Conservation (phyloP, 2,797 vertebrate species). For the Tragopan temminckii region DNA sequence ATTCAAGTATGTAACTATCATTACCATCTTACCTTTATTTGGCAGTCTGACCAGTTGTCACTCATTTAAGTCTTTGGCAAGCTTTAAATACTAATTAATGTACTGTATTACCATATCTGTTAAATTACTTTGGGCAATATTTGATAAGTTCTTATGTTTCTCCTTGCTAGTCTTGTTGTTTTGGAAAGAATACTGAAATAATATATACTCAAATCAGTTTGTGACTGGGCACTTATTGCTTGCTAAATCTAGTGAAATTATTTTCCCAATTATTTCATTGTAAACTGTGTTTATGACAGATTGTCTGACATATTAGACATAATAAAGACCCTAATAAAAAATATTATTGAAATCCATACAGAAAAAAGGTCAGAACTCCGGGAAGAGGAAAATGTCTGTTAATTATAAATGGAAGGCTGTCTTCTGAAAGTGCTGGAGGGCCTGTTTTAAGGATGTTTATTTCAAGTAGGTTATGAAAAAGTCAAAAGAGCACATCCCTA, state of each 20-base stretch:
- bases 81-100: neutral
- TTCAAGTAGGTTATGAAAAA: constrained; percentile 38
- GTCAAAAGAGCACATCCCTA: neutral
- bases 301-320: constrained; percentile 18
- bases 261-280: neutral
- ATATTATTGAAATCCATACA: neutral
- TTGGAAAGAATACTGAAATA: neutral
- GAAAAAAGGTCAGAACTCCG: constrained; percentile 12
- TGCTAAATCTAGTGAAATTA: neutral
- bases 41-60: neutral
- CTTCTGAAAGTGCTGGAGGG: constrained; percentile 23
- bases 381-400: constrained; percentile 8
- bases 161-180: neutral
- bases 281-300: constrained; percentile 28
- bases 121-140: neutral
- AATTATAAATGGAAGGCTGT: constrained; percentile 23
- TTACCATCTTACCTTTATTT: neutral
- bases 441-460: constrained; percentile 56
- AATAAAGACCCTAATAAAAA: constrained; percentile 26
- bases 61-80: neutral
- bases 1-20: neutral
- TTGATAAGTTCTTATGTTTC: neutral
- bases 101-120: neutral
- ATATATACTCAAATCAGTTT: neutral
- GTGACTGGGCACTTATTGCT: neutral